These are phyloP conservation scores for Fulmarus glacialis DNA, from an alignment of 2,113 vertebrate genomes.

Conservation along the genomic window DNA sequence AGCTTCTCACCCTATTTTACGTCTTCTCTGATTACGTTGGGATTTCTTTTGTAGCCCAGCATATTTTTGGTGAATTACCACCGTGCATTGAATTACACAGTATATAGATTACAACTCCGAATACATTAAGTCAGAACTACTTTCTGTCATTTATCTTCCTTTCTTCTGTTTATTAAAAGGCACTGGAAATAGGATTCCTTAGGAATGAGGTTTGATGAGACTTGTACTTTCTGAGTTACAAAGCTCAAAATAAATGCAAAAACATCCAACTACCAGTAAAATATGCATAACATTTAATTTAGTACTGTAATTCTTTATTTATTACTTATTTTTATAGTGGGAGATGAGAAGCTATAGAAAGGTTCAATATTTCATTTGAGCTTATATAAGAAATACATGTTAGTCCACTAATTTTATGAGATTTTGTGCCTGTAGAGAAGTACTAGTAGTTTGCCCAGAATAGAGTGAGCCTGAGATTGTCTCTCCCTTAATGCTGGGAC, in stretches of 20 bases:
- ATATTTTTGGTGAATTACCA: neutral
- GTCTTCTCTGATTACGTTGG: neutral
- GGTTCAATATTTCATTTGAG: neutral
- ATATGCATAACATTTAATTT: neutral
- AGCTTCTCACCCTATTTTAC: neutral
- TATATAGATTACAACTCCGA: neutral
- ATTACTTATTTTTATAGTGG: neutral
- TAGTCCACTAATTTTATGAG: neutral
- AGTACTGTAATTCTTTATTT: neutral
- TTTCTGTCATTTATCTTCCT: neutral
- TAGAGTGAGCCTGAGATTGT: neutral
- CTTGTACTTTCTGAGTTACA: neutral
- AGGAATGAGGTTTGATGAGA: neutral
- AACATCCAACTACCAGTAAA: neutral
- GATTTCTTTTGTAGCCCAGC: neutral
- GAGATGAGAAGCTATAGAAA: neutral
- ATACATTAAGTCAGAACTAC: neutral
- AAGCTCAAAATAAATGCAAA: neutral
- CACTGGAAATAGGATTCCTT: neutral
- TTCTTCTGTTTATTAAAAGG: neutral
- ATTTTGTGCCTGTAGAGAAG: neutral
- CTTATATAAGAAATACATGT: neutral
- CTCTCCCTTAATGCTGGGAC: neutral
- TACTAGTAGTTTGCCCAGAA: neutral
- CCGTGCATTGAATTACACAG: neutral